phyloP scores from a whole-genome alignment of 2,113 vertebrate genomes.

The Aptenodytes patagonicus region DNA sequence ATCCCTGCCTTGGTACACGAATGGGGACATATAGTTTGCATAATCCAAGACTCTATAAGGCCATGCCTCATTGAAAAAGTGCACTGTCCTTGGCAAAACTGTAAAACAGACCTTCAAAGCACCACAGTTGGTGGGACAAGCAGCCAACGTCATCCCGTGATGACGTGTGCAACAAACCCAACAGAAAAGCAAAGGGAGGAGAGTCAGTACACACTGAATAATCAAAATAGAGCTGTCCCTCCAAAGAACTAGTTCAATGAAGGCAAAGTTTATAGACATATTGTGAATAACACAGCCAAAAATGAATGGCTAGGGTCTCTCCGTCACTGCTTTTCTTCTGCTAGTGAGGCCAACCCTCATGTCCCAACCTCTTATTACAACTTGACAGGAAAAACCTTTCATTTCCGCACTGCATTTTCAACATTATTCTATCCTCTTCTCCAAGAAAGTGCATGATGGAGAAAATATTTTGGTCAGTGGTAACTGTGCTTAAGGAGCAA shows the following conservation, averaged over 20 bases:
- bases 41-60: not conserved
- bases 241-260: not conserved
- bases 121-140: not conserved
- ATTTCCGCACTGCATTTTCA: not conserved
- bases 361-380: not conserved
- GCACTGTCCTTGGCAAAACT: not conserved
- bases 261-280: not conserved
- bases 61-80: not conserved
- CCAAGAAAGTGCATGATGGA: not conserved
- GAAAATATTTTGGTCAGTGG: not conserved
- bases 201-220: not conserved
- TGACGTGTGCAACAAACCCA: not conserved
- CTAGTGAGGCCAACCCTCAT: not conserved
- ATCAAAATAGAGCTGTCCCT: not conserved
- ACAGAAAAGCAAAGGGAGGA: accelerated
- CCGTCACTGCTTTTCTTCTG: not conserved
- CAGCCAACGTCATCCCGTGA: accelerated
- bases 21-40: not conserved
- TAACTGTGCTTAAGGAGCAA: not conserved
- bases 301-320: not conserved
- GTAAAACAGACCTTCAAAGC: not conserved
- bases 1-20: not conserved
- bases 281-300: not conserved
- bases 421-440: not conserved
- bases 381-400: not conserved